Evolutionary conservation across 1,140 invertebrate genomes (phyloP).

Genomic region (Anoplolepis gracilipes): DNA sequence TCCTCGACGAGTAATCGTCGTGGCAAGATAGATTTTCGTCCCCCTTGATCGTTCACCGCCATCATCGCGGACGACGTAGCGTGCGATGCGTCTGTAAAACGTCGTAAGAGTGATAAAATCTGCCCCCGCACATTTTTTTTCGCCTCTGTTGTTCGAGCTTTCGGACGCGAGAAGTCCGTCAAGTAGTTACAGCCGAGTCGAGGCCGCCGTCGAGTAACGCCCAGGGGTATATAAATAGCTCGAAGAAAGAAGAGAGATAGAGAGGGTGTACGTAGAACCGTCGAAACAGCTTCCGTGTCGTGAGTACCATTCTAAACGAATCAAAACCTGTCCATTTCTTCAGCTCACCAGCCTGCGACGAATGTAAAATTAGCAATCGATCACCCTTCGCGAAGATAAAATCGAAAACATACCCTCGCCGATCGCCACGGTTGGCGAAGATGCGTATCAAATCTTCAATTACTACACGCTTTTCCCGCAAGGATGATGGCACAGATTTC

Average conservation of each 20-base stretch:
- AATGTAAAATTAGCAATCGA: conserved; percentile 31
- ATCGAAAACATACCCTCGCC: neutral
- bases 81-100: conserved; percentile 77
- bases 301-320: conserved; percentile 38
- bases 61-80: conserved; percentile 40
- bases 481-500: conserved; percentile 19
- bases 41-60: neutral
- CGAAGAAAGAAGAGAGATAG: conserved; percentile 31
- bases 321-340: conserved; percentile 3
- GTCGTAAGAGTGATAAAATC: neutral
- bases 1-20: conserved; percentile 36
- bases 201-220: conserved; percentile 43
- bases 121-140: neutral
- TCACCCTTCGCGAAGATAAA: conserved; percentile 9
- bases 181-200: conserved; percentile 34
- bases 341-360: neutral
- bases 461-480: neutral
- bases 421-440: neutral
- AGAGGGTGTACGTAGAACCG: neutral
- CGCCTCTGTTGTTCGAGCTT: neutral
- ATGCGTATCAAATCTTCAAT: neutral
- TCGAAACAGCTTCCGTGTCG: conserved; percentile 26
- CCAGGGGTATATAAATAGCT: conserved; percentile 39
- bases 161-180: neutral
- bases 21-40: conserved; percentile 33